Percentiles rank a stretch among this genome's conserved stretches.
phyloP scores from a whole-genome alignment of 2,888 invertebrate species.

The Acrobasis repandana region DNA sequence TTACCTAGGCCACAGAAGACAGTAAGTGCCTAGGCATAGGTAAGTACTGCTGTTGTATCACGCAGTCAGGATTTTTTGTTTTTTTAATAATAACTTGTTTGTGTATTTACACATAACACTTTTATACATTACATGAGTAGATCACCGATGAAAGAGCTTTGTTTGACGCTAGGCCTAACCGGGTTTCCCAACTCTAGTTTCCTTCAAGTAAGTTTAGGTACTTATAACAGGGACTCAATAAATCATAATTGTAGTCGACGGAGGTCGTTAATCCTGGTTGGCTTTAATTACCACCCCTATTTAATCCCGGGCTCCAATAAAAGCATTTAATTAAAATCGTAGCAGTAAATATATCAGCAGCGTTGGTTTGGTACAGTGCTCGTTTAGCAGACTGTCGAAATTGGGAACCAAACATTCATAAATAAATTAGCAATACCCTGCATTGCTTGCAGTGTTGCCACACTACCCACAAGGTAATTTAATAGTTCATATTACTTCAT shows the following conservation, averaged over 20 bases:
- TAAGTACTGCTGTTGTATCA: no score
- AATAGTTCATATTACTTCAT: background rate
- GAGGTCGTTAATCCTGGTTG: slow-evolving; percentile 70
- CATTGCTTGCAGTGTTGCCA: background rate
- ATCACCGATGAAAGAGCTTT: no score
- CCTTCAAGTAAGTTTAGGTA: background rate
- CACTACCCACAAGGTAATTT: background rate
- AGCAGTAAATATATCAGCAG: slow-evolving; percentile 50
- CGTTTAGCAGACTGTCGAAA: slow-evolving; percentile 37
- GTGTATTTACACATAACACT: no score
- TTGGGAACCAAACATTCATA: slow-evolving; percentile 41
- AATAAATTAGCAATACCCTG: slow-evolving; percentile 16
- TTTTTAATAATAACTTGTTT: no score
- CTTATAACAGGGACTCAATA: slow-evolving; percentile 48
- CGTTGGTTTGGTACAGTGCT: slow-evolving; percentile 36
- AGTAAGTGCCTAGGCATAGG: no score
- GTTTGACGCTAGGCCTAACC: no score
- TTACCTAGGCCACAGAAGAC: no score
- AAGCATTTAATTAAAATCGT: slow-evolving; percentile 72
- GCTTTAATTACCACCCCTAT: slow-evolving; percentile 66
- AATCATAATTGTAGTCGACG: slow-evolving; percentile 70
- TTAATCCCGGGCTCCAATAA: slow-evolving; percentile 66
- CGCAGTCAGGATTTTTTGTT: no score
- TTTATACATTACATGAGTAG: no score
- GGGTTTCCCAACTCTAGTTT: background rate